These are phyloP conservation scores for Neofelis nebulosa DNA, from an alignment of 2,113 vertebrate species.

Conservation along the genomic window DNA sequence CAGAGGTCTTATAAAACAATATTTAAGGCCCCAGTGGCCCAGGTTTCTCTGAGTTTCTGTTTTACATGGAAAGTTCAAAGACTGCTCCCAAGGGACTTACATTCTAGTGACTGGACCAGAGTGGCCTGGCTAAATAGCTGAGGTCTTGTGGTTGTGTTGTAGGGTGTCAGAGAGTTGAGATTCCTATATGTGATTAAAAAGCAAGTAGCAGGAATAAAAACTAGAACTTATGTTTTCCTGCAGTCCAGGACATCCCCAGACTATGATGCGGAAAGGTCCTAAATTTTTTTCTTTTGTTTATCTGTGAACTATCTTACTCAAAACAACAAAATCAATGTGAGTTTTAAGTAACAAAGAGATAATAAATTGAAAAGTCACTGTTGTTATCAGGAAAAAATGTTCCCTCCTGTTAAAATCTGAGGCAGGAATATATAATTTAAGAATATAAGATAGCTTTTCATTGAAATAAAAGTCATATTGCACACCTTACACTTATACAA, in stretches of 20 bases:
- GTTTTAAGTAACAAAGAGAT: neutral
- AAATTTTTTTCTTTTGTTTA: neutral
- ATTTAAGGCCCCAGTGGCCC: neutral
- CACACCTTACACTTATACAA: neutral
- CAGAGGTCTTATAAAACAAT: fast-evolving
- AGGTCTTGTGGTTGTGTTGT: neutral
- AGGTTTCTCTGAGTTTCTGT: neutral
- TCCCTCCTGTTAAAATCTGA: neutral
- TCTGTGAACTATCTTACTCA: neutral
- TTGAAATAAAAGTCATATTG: neutral
- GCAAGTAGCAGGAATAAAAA: neutral
- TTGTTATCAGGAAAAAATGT: neutral
- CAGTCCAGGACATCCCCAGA: neutral
- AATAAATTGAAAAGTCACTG: neutral
- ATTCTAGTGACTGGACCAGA: neutral
- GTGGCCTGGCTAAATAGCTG: neutral
- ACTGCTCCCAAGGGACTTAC: neutral
- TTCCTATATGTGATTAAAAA: neutral
- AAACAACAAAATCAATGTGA: slow-evolving; percentile 17
- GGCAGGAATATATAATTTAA: neutral
- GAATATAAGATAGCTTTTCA: neutral
- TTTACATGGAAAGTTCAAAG: neutral
- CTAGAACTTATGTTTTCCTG: neutral
- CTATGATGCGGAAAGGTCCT: neutral
- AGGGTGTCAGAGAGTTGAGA: neutral